Evolutionary conservation across 92 coral and sea anemone species (phyloP), one percentile per base, ranked within the genome.

Genomic region (Siderastrea radians): DNA sequence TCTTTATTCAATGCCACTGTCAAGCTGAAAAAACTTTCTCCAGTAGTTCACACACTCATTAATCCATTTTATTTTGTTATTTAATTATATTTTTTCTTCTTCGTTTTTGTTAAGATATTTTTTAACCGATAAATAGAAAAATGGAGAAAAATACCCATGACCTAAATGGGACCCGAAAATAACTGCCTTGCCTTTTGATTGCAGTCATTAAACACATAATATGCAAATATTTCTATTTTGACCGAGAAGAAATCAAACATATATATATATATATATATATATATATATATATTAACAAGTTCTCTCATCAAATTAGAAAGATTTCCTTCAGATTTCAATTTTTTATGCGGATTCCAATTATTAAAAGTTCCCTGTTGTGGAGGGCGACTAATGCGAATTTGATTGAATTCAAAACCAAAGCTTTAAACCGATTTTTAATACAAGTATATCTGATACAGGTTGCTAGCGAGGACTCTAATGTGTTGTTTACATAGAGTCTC

Each of bases 241-340:
- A 16, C 19, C 47, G 12, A 38, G 78, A 19, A 4, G 5, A 74
- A 74, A 16, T 6, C 68, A n/a, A 7, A 64, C 68, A 64, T n/a
- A n/a, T 64, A 64, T n/a, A n/a, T 64, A 3, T 60, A 10, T 13
- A 60, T 3, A 60, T 60, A 60, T 60, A 10, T 72, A 0, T 14
- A 8, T 5, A 49, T 7, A 48, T 49, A 49, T 71, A n/a, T 50
- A 73, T 49, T 73, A 16, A 16, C 44, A 38, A 51, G 44, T 74
- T 51, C 44, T 51, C n/a, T 66, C 19, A 49, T 8, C 1, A 2
- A 44, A 46, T 11, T 43, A 53, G 51, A 9, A 14, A 15, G 15
- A 55, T 77, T 77, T 62, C 68, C 70, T 46, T 43, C 67, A 10
- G 81, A 77, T 77, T 60, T 46, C 3, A 16, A 6, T 46, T 14